A percentile compares a stretch with the other conserved stretches of the same genome.
phyloP scores from a whole-genome alignment of 2,113 vertebrate species.

The Asarcornis scutulata region DNA sequence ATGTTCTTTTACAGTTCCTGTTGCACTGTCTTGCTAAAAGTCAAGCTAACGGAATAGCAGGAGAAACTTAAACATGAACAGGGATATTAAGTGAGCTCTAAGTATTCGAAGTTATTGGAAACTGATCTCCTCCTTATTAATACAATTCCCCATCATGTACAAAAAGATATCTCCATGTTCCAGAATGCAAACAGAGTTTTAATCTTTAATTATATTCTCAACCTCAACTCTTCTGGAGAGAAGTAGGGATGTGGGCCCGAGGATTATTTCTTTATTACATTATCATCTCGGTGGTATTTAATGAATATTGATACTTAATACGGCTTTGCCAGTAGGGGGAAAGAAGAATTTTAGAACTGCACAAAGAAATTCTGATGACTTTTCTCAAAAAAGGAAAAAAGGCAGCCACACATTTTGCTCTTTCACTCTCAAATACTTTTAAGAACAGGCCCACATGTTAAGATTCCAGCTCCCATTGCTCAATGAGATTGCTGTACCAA shows the following conservation, averaged over 20 bases:
- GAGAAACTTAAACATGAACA: constrained; percentile 41
- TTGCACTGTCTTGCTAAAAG: neutral
- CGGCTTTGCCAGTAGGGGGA: constrained; percentile 61
- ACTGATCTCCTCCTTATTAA: constrained; percentile 87
- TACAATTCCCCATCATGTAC: constrained; percentile 75
- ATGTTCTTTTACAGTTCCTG: constrained; percentile 19
- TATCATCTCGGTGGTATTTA: constrained; percentile 80
- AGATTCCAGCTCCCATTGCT: neutral
- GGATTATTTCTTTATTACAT: constrained; percentile 87
- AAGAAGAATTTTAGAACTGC: constrained; percentile 52
- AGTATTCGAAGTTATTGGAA: constrained; percentile 76
- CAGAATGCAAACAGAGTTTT: constrained; percentile 84
- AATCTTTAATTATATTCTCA: constrained; percentile 87
- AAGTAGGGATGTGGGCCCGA: constrained; percentile 49
- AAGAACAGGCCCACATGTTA: neutral
- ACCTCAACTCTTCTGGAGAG: constrained; percentile 76
- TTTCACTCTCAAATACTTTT: neutral
- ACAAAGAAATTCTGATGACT: constrained; percentile 62
- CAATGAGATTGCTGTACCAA: neutral
- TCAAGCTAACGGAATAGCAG: neutral
- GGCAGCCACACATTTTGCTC: neutral
- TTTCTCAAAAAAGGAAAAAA: constrained; percentile 11
- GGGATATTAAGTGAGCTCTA: constrained; percentile 67
- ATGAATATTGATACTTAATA: constrained; percentile 84
- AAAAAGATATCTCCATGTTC: constrained; percentile 72